phyloP scores from a whole-genome alignment of 2,797 vertebrate genomes.

The Rhynchotus rufescens region DNA sequence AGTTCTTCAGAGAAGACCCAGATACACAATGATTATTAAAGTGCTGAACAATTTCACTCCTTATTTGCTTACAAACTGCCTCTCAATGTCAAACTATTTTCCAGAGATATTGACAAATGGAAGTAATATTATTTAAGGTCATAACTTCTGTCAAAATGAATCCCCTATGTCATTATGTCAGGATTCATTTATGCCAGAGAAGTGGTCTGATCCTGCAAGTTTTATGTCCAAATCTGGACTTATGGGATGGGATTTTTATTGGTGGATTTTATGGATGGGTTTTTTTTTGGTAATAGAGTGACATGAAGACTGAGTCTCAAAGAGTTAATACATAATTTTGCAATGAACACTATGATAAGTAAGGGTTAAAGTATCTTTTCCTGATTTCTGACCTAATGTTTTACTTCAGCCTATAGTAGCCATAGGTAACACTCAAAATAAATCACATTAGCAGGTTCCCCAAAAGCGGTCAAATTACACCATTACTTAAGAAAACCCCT shows the following conservation, averaged over 20 bases:
- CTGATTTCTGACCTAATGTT: constrained; percentile 22
- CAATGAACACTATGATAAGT: background rate
- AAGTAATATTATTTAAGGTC: constrained; percentile 71
- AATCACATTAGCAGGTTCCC: constrained; percentile 72
- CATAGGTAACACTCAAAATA: constrained; percentile 58
- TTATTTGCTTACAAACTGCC: constrained; percentile 58
- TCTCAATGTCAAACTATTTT: constrained; percentile 65
- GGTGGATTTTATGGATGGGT: background rate
- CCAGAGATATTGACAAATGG: constrained; percentile 71
- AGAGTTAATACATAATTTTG: background rate
- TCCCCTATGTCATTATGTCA: constrained; percentile 56
- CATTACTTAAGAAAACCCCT: constrained; percentile 61
- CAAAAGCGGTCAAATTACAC: constrained; percentile 71
- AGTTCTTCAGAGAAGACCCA: constrained; percentile 75
- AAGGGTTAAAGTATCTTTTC: constrained; percentile 59
- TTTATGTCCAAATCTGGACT: background rate
- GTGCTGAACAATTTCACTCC: constrained; percentile 57
- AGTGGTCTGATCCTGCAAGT: background rate
- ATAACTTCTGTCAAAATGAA: constrained; percentile 70
- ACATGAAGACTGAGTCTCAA: background rate
- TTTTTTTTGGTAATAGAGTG: background rate
- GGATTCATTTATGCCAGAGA: constrained; percentile 55
- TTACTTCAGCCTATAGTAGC: constrained; percentile 50
- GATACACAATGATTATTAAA: constrained; percentile 66
- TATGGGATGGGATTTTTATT: background rate